Evolutionary conservation across 1,140 invertebrate genomes (phyloP).

Genomic region (Panagrolaimus sp.): DNA sequence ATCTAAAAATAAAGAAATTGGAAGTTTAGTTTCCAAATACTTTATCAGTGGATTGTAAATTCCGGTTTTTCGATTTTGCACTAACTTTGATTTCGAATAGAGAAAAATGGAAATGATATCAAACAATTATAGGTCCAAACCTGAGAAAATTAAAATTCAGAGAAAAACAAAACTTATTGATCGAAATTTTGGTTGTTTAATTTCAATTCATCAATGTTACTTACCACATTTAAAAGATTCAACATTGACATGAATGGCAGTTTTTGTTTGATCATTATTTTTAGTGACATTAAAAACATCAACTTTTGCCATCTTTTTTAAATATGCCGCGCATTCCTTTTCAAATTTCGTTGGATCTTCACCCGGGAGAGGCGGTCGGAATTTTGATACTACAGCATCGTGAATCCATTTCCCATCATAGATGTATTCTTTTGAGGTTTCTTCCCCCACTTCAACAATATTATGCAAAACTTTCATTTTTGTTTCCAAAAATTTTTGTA

Average conservation of each 20-base stretch:
- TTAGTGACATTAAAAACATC: background rate
- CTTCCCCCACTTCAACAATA: background rate
- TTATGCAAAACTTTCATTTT: constrained; percentile 4
- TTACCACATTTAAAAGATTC: background rate
- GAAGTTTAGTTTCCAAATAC: no score
- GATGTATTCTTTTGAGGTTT: background rate
- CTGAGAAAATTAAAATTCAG: no score
- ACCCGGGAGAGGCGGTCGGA: background rate
- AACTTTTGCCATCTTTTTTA: background rate
- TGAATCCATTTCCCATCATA: background rate
- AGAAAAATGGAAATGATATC: no score
- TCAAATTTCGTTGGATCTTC: background rate
- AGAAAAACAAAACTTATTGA: no score
- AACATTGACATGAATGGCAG: background rate
- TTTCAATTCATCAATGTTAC: background rate
- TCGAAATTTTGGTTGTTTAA: no score
- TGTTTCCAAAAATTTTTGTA: constrained; percentile 1
- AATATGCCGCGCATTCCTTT: background rate
- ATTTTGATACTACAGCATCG: background rate
- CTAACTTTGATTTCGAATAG: no score
- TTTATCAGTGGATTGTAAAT: no score
- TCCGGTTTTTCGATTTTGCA: no score
- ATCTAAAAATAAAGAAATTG: constrained; percentile 18
- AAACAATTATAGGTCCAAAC: no score
- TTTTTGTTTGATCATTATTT: background rate